Evolutionary conservation across 2,888 invertebrate genomes (phyloP), one percentile per base, ranked within the genome.

Genomic region (Tenthredo distinguenda): DNA sequence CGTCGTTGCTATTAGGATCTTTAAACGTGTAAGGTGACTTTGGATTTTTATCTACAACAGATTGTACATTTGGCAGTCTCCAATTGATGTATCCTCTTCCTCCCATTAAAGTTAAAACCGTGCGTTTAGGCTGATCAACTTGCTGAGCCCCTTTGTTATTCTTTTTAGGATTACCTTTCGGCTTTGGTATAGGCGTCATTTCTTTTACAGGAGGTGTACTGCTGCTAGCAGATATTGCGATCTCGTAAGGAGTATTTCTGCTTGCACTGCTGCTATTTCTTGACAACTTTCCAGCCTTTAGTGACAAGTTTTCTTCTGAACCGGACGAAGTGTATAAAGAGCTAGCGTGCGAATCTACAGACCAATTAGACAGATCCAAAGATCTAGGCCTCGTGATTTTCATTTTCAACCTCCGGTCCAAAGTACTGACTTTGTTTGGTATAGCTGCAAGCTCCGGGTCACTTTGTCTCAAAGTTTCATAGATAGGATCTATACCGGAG

Each of bases 31-130:
- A 92, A 12, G 83, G 37, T 2, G 91, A 91, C 84, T 91, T 94
- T 40, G 91, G 91, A 87, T 88, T 91, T 85, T 92, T 93, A 40
- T 94, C 94, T 87, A 92, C 96, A 96, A 90, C 96, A 96, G 26
- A 85, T 31, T 88, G 89, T 4, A 89, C 87, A 15, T 91, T 91
- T 12, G 96, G 95, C 90, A 97, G 97, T 85, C 97, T 95, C 96
- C 97, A 97, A 94, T 97, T 97, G 34, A 97, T 96, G 91, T 98
- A 98, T 3, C 98, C 98, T 15, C 98, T 95, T 1, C 98, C 98
- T 0, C 98, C 98, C 95, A 97, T 97, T 83, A 98, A 94, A 0
- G 98, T 97, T 71, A 98, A 96, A 40, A 98, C 96, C 0, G 98
- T 98, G 86, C 97, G 94, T 84, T 88, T 97, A 93, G 87, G 95